phyloP scores from a whole-genome alignment of 2,113 vertebrate genomes.

The Galemys pyrenaicus region DNA sequence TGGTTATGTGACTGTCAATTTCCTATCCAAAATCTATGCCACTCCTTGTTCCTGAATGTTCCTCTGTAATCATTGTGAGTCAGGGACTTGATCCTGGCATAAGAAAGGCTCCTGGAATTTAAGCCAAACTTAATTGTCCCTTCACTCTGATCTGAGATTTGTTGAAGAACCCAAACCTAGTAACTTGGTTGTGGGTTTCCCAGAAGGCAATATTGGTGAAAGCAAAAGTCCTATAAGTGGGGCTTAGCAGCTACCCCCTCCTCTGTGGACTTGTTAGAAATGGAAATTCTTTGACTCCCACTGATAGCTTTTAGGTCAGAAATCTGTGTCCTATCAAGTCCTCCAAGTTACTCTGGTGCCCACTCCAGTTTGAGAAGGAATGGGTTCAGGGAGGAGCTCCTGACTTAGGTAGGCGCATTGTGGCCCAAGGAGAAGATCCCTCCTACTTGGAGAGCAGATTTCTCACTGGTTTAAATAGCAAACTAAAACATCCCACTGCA shows the following conservation, averaged over 20 bases:
- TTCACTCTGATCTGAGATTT: background rate
- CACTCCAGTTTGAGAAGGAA: background rate
- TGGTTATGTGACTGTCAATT: background rate
- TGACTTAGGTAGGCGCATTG: background rate
- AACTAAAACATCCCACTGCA: too few relatives aligned
- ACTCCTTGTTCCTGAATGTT: background rate
- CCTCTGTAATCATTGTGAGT: background rate
- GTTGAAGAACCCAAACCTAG: background rate
- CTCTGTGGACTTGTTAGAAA: background rate
- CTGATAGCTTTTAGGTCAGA: background rate
- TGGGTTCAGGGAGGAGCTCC: background rate
- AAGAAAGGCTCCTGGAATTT: background rate
- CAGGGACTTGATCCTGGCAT: background rate
- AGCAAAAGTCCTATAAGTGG: background rate
- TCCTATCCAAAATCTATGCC: background rate
- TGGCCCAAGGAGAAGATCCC: background rate
- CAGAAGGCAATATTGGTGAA: background rate
- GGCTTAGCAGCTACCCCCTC: background rate
- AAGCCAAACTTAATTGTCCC: background rate
- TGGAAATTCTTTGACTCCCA: background rate
- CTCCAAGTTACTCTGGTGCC: background rate
- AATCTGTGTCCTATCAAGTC: background rate
- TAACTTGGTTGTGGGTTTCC: background rate
- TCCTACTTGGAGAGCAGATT: background rate
- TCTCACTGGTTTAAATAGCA: background rate